Evolutionary conservation across 1,140 invertebrate species (phyloP), one percentile per base, ranked within the genome.

Genomic region (Drosophila repletoides): DNA sequence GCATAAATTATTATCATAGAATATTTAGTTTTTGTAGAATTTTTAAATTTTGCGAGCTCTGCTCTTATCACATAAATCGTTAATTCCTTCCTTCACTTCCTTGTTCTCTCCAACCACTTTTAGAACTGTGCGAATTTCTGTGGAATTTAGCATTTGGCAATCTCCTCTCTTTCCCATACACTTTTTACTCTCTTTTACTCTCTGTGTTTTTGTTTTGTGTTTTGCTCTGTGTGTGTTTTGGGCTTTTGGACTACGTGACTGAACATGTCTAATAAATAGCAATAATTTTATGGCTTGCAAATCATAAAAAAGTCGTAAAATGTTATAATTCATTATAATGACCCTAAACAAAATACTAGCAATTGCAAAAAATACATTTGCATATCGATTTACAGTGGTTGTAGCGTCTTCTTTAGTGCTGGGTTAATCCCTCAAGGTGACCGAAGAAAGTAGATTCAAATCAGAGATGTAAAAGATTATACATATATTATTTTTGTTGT

Each of bases 241-340:
- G 46, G 46, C 22, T 53, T 59, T 51, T 86, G 80, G 80, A 70
- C 80, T 86, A 86, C 80, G 80, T 86, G 80, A 86, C 80, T 80
- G 63, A 68, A 67, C 52, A 56, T 74, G 64, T 28, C 60, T 41
- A 48, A 56, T 55, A 69, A 68, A 72, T 61, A 38, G 65, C 31
- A 48, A 69, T 34, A 53, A 60, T 72, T 81, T 81, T 76, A 83
- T 76, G 49, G 38, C 19, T 24, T 59, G 48, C 17, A 45, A 40
- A 38, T 56, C 53, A 73, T 86, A 76, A 87, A 87, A 87, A 63
- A 43, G 59, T 73, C 70, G 69, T 87, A 81, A 76, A 76, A 73
- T 55, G 5, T 36, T 48, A 3, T 33, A 66, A 59, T 59, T 51
- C 29, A 49, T 36, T 36, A 22, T 38, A 52, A 52, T 60, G 17